Percentiles rank a stretch among this genome's conserved stretches.
These are phyloP conservation scores for Ellobius talpinus DNA, from an alignment of 2,113 vertebrate genomes.

Conservation along the genomic window DNA sequence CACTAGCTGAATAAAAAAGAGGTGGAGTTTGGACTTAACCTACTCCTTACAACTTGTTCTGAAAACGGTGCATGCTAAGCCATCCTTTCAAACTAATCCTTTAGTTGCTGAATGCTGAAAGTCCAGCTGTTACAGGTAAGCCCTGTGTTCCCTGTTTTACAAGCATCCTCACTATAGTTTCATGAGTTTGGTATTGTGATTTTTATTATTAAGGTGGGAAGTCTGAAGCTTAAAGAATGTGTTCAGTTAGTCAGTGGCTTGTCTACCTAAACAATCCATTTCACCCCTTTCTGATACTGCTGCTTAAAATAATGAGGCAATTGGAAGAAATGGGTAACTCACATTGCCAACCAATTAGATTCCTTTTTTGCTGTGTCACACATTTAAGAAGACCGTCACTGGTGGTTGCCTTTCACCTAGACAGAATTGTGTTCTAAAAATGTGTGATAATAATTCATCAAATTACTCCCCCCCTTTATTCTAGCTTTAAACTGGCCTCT, in stretches of 20 bases:
- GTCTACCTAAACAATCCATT: background rate
- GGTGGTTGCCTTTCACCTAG: background rate
- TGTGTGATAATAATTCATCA: background rate
- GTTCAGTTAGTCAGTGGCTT: background rate
- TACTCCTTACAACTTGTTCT: background rate
- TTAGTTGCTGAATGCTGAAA: background rate
- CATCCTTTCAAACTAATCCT: too few species aligned
- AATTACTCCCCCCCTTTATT: background rate
- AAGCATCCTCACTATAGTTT: background rate
- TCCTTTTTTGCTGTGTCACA: background rate
- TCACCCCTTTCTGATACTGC: background rate
- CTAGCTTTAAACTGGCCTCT: background rate
- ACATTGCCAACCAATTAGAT: background rate
- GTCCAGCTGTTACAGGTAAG: background rate
- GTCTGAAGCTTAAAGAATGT: background rate
- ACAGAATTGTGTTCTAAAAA: background rate
- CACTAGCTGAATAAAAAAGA: background rate
- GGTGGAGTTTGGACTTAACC: background rate
- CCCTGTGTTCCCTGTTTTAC: background rate
- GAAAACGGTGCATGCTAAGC: background rate
- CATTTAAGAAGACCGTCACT: background rate
- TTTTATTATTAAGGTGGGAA: background rate
- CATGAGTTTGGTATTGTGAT: background rate
- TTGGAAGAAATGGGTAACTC: background rate
- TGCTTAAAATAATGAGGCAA: slow-evolving; percentile 29